Evolutionary conservation across 2,113 vertebrate genomes (phyloP), one percentile per base, ranked within the genome.

Genomic region (Pterocles burchelli): DNA sequence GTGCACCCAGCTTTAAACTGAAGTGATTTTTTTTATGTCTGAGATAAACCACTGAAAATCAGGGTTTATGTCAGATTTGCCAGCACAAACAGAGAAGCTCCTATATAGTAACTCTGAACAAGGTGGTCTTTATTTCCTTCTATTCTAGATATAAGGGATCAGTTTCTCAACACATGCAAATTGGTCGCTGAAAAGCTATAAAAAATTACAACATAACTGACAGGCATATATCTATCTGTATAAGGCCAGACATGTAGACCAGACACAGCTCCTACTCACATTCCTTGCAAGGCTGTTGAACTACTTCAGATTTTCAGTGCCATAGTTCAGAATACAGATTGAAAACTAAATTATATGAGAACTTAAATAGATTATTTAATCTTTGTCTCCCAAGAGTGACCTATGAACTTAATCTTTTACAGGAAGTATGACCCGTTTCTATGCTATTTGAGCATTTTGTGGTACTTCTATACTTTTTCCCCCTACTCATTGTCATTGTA

Each of bases 311-410:
- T 81, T 93, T 95, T 87, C 61, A 52, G 36, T 68, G 58, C 24
- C 24, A 9, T 29, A 75, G 45, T 52, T 91, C 61, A 87, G 70
- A 78, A 84, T 84, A 87, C 17, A 95, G 46, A 92, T 68, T 68
- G 41, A 41, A 89, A 89, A 85, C 65, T 72, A 72, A 95, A 95
- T 91, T 78, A 87, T 48, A 81, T 89, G 89, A 88, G 70, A 88
- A 34, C 41, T 84, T 92, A 80, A 94, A 90, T 22, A 73, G 59
- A 66, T 82, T 7, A 85, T 95, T 96, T 88, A 94, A 88, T 93
- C 31, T 93, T 91, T 76, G 36, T 82, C 36, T 75, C n/a, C 84
- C 31, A 68, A 70, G 45, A 70, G 15, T 38, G 74, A 93, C 62
- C 54, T 88, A 76, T 91, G 81, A 94, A 85, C 81, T 88, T 85